Percentiles rank a stretch among this genome's conserved stretches.
These are phyloP conservation scores for Leptopilina drosophilae DNA, from an alignment of 2,888 invertebrate species.

Conservation along the genomic window DNA sequence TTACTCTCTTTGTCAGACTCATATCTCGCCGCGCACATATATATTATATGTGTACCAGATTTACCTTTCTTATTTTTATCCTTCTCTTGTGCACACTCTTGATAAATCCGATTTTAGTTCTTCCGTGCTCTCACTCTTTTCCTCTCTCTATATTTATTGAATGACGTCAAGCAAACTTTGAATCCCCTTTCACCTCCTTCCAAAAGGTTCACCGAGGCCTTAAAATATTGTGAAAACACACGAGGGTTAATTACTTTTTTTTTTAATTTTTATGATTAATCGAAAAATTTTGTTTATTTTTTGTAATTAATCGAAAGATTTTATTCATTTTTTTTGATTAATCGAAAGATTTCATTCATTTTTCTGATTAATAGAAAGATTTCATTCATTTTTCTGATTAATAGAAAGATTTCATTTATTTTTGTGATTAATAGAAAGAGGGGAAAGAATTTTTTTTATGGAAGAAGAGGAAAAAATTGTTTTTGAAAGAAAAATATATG, in stretches of 20 bases:
- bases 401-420: too few relatives aligned
- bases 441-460: too few relatives aligned
- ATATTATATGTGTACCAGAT: not conserved
- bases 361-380: too few relatives aligned
- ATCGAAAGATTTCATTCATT: too few relatives aligned
- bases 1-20: constrained; percentile 42
- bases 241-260: not conserved
- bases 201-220: constrained; percentile 52
- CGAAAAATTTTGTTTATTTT: too few relatives aligned
- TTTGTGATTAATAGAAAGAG: too few relatives aligned
- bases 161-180: constrained; percentile 56
- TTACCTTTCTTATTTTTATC: constrained; percentile 24
- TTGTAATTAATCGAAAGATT: too few relatives aligned
- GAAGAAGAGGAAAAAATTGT: too few relatives aligned
- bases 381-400: too few relatives aligned
- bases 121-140: constrained; percentile 55
- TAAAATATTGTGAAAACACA: constrained; percentile 31
- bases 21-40: constrained; percentile 46
- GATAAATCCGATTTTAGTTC: constrained; percentile 50
- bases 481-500: too few relatives aligned
- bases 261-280: too few relatives aligned
- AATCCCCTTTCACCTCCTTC: constrained; percentile 59
- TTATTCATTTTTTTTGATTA: too few relatives aligned
- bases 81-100: not conserved
- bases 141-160: constrained; percentile 45